Conservation (phyloP, 2,888 invertebrate species). For the Tinea pellionella region DNA sequence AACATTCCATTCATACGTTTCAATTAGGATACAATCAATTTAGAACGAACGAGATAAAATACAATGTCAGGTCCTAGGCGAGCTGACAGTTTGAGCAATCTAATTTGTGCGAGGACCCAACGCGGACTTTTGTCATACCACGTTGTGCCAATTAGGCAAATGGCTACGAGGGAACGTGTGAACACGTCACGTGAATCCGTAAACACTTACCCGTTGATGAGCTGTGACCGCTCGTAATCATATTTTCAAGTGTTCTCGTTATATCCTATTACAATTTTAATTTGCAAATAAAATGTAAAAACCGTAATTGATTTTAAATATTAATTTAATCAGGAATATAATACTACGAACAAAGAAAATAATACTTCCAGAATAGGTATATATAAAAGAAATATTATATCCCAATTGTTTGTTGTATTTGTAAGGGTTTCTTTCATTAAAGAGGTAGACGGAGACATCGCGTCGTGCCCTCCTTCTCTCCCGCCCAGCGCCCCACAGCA, state of each 20-base stretch:
- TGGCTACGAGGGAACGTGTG: slow-evolving; percentile 18
- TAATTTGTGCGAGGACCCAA: slow-evolving; percentile 46
- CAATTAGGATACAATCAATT: slow-evolving; percentile 57
- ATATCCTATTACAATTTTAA: not conserved
- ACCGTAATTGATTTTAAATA: not conserved
- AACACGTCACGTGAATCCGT: slow-evolving; percentile 46
- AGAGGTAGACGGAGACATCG: slow-evolving; percentile 40
- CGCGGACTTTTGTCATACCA: slow-evolving; percentile 57
- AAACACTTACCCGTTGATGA: slow-evolving; percentile 46
- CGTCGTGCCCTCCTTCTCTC: slow-evolving; percentile 22
- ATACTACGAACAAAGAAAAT: not conserved
- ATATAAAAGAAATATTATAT: slow-evolving; percentile 25
- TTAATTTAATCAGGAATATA: not conserved
- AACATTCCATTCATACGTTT: not conserved
- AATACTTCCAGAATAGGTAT: not conserved
- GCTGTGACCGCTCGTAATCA: slow-evolving; percentile 39
- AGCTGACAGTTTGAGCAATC: slow-evolving; percentile 32
- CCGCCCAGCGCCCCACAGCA: not conserved
- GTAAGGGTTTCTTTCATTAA: slow-evolving; percentile 67
- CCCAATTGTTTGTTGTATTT: slow-evolving; percentile 62
- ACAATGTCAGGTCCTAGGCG: slow-evolving; percentile 22
- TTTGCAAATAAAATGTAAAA: not conserved
- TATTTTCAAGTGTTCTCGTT: slow-evolving; percentile 28
- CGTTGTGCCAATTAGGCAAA: slow-evolving; percentile 61
- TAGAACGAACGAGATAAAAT: slow-evolving; percentile 56